Percentiles rank a stretch among this genome's conserved stretches.
These are phyloP conservation scores for Agrotis exclamationis DNA, from an alignment of 2,888 invertebrate genomes.

Conservation along the genomic window DNA sequence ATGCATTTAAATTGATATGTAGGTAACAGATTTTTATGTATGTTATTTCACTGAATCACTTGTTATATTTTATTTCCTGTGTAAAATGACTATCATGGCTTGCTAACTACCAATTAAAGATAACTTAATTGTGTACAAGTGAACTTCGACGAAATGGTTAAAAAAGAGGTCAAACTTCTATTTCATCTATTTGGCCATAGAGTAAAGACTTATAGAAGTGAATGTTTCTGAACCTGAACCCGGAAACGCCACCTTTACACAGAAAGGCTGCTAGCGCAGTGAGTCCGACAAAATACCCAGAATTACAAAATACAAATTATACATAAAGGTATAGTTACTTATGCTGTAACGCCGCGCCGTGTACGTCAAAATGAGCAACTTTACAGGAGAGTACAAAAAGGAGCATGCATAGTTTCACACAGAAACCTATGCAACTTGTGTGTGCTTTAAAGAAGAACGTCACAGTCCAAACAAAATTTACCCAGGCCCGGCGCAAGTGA, in stretches of 20 bases:
- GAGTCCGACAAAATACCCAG: background rate
- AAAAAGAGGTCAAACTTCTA: conserved; percentile 18
- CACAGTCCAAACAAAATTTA: too few species aligned
- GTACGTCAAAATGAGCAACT: too few species aligned
- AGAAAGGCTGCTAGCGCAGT: background rate
- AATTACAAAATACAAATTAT: too few species aligned
- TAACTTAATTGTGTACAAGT: background rate
- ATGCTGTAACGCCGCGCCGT: too few species aligned
- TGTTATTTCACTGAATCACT: background rate
- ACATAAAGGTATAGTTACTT: too few species aligned
- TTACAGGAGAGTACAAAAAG: too few species aligned
- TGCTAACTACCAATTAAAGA: conserved; percentile 23
- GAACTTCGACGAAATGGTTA: conserved; percentile 13
- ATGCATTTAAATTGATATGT: conserved; percentile 6
- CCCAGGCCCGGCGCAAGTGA: too few species aligned
- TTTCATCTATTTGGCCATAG: background rate
- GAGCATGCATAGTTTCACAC: too few species aligned
- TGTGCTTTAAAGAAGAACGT: too few species aligned
- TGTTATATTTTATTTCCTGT: conserved; percentile 30
- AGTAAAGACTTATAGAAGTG: conserved; percentile 15
- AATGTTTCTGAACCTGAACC: conserved; percentile 15
- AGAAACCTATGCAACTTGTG: too few species aligned
- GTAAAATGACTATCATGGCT: background rate
- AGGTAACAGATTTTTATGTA: conserved; percentile 1
- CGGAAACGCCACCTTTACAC: conserved; percentile 1